Evolutionary conservation across 2,113 vertebrate genomes (phyloP).

Genomic region (Ginglymostoma cirratum): DNA sequence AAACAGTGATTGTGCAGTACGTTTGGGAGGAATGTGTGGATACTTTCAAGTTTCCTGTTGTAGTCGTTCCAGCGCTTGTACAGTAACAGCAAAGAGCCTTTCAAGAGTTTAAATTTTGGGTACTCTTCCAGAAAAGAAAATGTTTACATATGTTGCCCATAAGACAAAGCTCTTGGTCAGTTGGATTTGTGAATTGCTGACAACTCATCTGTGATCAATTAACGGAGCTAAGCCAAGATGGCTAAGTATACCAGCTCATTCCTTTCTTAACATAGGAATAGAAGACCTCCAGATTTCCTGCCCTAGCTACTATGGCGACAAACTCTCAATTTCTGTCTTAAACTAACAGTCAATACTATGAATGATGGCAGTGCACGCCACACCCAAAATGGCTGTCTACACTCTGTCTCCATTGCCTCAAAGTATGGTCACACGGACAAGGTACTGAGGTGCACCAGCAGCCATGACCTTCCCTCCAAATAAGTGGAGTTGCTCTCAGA

Average conservation of each 20-base stretch:
- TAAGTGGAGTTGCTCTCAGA: no score
- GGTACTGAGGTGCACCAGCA: not conserved
- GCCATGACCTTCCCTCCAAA: not conserved
- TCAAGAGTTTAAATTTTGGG: not conserved
- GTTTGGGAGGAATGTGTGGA: not conserved
- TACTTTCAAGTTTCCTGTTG: not conserved
- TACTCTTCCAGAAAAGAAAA: not conserved
- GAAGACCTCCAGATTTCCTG: not conserved
- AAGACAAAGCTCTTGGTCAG: not conserved
- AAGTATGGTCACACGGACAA: not conserved
- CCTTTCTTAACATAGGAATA: not conserved
- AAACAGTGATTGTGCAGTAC: not conserved
- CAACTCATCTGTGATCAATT: not conserved
- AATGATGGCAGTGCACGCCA: no score
- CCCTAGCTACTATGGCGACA: not conserved
- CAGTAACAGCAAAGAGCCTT: no score
- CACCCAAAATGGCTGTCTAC: not conserved
- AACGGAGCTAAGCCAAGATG: not conserved
- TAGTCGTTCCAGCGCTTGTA: not conserved
- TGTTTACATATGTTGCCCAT: not conserved
- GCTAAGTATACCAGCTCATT: not conserved
- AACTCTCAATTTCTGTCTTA: not conserved
- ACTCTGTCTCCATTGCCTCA: not conserved
- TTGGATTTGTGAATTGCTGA: not conserved
- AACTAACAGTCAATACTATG: no score